A percentile compares a stretch with the other conserved stretches of the same genome.
Evolutionary conservation across 2,888 invertebrate species (phyloP).

Genomic region (Tigriopus californicus): DNA sequence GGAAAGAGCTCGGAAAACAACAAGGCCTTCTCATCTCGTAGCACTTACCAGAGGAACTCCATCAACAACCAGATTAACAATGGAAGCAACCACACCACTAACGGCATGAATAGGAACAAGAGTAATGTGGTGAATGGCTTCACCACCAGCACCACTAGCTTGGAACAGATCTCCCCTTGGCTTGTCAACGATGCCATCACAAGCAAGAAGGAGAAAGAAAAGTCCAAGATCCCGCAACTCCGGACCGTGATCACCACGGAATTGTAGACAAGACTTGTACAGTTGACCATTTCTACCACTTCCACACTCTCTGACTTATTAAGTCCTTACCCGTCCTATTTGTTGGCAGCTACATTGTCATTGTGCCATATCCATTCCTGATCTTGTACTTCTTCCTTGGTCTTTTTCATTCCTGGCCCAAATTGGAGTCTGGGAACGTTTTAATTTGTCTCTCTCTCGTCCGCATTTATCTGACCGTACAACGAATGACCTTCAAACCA

Average conservation of each 20-base stretch:
- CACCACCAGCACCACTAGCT: not conserved
- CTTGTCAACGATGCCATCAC: slow-evolving; percentile 5
- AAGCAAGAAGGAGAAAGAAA: slow-evolving; percentile 7
- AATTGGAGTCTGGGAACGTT: too few relatives aligned
- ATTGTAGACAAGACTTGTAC: slow-evolving; percentile 18
- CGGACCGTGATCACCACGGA: slow-evolving; percentile 15
- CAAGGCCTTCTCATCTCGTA: not conserved
- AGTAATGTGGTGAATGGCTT: not conserved
- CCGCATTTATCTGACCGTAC: too few relatives aligned
- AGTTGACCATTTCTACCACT: too few relatives aligned
- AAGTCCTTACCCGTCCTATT: too few relatives aligned
- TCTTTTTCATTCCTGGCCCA: too few relatives aligned
- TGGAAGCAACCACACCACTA: not conserved
- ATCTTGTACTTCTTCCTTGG: too few relatives aligned
- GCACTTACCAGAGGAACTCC: not conserved
- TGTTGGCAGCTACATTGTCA: too few relatives aligned
- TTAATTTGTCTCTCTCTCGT: too few relatives aligned
- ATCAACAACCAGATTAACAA: not conserved
- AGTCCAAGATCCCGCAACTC: slow-evolving; percentile 4
- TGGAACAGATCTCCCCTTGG: slow-evolving; percentile 15
- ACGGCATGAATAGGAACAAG: not conserved
- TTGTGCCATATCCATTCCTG: too few relatives aligned
- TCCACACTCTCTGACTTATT: too few relatives aligned
- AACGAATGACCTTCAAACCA: too few relatives aligned
- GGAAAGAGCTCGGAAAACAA: not conserved